Base-by-base conservation (phyloP, 2,888 invertebrate genomes). In the Ochropacha duplaris region DNA sequence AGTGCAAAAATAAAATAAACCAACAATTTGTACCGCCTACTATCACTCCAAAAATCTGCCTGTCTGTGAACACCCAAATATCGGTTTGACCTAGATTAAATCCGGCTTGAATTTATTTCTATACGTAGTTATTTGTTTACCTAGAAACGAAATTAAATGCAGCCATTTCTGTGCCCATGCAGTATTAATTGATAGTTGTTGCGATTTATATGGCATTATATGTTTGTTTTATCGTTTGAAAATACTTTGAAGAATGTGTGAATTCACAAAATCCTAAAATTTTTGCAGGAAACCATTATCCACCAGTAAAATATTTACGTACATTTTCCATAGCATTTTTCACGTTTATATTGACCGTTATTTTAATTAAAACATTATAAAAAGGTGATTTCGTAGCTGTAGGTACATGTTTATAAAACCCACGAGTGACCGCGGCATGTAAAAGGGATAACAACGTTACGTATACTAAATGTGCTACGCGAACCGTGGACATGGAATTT, bases 81-180 rank as follows among this genome's bases (percentile, higher is more conserved):
- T 77, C 71, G 71, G 76, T 68, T 71, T 82, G 82, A 82, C 84
- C 83, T 75, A 80, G 71, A 83, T 83, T 76, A 71, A 78, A 80
- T 75, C 65, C 68, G 68, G 16, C 50, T 54, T 54, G 58, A 51
- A 51, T 50, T 51, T 66, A 69, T 73, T 58, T 19, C 62, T 67
- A 3, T 44, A 44, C 44, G 4, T 12, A 31, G 52, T 4, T 31
- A 19, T 52, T 31, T 34, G 34, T 52, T 52, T 31, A 34, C 52
- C 4, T 34, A 52, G 31, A 22, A n/a, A 52, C 31, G 12, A 31
- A 52, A 31, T 19, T 44, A 44, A 44, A 44, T 9, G 44, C 44
- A 44, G 9, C 19, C 44, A 44, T 44, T 44, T 44, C 19, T 5
- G 19, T 9, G n/a, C 19, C 44, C 1, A 36, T 44, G 44, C 19